phyloP scores from a whole-genome alignment of 1,140 invertebrate species.

The Neodiprion fabricii region DNA sequence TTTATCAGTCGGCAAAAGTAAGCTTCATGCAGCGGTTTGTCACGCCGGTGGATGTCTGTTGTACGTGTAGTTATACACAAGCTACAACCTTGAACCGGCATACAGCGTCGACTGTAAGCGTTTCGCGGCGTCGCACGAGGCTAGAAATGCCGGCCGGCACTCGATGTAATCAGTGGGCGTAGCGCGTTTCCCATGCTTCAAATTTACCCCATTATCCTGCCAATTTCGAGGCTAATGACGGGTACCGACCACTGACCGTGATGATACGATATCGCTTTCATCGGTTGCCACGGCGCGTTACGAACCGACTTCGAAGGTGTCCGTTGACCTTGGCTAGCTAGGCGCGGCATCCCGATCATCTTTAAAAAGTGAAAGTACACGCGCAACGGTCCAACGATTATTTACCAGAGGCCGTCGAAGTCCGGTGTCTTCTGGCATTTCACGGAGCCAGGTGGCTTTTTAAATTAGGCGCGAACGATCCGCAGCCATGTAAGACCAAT shows the following conservation, averaged over 20 bases:
- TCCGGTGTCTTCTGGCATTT: too few species aligned
- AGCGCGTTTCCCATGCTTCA: neutral
- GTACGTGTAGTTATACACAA: neutral
- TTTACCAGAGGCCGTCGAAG: neutral
- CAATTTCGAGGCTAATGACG: neutral
- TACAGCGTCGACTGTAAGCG: neutral
- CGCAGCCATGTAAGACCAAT: too few species aligned
- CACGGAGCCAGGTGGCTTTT: too few species aligned
- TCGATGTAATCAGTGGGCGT: neutral
- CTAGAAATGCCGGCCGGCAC: conserved; percentile 13
- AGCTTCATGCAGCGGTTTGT: neutral
- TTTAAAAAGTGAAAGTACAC: neutral
- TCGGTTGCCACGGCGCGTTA: too few species aligned
- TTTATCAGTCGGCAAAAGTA: conserved; percentile 9
- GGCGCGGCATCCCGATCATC: neutral
- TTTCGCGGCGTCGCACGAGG: conserved; percentile 7
- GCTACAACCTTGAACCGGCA: neutral
- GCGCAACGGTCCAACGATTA: neutral
- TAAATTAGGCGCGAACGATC: too few species aligned
- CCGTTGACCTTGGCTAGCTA: neutral
- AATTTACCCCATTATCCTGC: neutral
- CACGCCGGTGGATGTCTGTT: neutral
- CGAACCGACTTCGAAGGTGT: too few species aligned
- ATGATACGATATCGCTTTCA: too few species aligned
- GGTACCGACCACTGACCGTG: neutral